phyloP scores from a whole-genome alignment of 2,113 vertebrate species.

The Brevimyrus niger region DNA sequence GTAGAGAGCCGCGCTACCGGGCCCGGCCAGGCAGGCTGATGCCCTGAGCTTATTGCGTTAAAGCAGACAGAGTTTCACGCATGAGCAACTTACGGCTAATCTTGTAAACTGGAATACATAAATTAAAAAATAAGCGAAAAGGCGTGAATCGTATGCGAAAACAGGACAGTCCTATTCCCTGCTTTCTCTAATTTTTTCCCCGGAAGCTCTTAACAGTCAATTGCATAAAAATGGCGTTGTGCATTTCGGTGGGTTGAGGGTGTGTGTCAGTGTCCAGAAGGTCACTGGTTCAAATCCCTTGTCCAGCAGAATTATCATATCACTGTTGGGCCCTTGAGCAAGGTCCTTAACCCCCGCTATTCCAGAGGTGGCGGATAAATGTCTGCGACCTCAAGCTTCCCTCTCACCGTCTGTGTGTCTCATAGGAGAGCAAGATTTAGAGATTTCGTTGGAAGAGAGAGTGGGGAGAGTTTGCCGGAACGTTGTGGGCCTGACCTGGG shows the following conservation, averaged over 20 bases:
- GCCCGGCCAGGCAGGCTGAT: background rate
- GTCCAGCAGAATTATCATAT: background rate
- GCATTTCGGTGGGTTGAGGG: background rate
- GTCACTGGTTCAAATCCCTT: background rate
- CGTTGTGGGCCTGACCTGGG: background rate
- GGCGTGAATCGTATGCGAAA: background rate
- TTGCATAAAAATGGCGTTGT: background rate
- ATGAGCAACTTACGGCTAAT: constrained; percentile 18
- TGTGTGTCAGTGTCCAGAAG: background rate
- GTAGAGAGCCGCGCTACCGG: background rate
- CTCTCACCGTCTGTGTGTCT: background rate
- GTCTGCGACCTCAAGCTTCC: background rate
- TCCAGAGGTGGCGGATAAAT: background rate
- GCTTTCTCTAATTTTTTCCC: background rate
- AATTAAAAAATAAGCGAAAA: constrained; percentile 7
- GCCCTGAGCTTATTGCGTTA: constrained; percentile 8
- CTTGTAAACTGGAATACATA: constrained; percentile 6
- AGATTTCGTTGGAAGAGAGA: background rate
- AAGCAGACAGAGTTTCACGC: constrained; percentile 3
- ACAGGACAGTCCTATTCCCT: background rate
- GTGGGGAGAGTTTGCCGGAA: background rate
- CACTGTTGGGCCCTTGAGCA: background rate
- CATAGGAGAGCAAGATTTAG: background rate
- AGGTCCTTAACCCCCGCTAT: background rate
- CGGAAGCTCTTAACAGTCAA: background rate